Evolutionary conservation across 2,113 vertebrate species (phyloP).

Genomic region (Dunckerocampus dactyliophorus): DNA sequence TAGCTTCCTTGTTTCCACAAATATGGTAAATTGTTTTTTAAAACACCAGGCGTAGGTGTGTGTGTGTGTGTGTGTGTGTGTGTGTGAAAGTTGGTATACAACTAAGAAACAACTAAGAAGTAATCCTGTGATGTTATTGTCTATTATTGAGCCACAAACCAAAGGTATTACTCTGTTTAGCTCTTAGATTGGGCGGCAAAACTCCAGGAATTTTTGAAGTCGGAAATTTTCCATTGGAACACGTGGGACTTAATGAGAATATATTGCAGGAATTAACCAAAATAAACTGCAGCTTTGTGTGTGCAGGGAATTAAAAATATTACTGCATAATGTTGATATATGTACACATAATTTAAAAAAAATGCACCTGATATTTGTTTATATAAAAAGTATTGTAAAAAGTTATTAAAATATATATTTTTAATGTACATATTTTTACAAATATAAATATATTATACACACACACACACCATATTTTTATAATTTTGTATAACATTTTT

Average conservation of each 20-base stretch:
- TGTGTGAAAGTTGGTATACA: conserved; percentile 7
- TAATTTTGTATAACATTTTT: too few species aligned
- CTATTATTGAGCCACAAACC: background rate
- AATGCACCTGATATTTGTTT: too few species aligned
- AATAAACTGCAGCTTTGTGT: background rate
- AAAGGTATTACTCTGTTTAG: background rate
- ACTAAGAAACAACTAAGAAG: background rate
- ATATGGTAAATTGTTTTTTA: conserved; percentile 9
- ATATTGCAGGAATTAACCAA: background rate
- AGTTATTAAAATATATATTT: too few species aligned
- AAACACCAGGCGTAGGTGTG: conserved; percentile 10
- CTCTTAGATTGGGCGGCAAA: background rate
- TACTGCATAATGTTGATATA: too few species aligned
- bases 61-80: background rate
- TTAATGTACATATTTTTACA: too few species aligned
- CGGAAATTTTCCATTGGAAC: background rate
- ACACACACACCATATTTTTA: too few species aligned
- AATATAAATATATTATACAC: too few species aligned
- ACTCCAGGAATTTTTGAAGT: background rate
- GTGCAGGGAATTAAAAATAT: background rate
- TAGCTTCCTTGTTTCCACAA: background rate
- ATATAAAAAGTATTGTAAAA: too few species aligned
- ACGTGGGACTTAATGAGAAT: background rate
- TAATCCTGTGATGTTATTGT: background rate
- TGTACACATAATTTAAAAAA: too few species aligned